Base-by-base conservation (phyloP, 2,113 vertebrate species). In the Poecile atricapillus region DNA sequence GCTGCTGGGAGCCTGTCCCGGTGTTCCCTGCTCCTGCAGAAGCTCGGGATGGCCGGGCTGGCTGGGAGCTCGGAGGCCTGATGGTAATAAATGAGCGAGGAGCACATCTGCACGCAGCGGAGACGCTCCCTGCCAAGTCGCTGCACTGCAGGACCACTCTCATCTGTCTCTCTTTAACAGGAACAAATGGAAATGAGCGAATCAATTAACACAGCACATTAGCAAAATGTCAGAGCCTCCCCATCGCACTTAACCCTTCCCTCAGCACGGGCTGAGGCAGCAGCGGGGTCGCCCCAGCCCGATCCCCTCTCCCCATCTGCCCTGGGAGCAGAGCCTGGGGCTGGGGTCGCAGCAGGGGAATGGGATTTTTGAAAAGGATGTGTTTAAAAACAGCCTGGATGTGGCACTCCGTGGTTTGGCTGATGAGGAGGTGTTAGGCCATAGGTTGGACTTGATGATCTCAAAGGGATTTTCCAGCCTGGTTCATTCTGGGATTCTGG, bases 151-250 rank as follows among this genome's bases (percentile, higher is more conserved):
- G 98, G 98, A 98, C 98, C 98, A 98, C 98, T 98, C 98, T 98
- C 97, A 98, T 98, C 98, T 98, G 98, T 98, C 98, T 98, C 98
- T 98, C 98, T 98, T 98, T 99, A 98, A 97, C 98, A 98, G 97
- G 98, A 98, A 98, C 98, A 99, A 99, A 99, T 99, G 98, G 98
- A 98, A 98, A 98, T 98, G 98, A 99, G 98, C 92, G 98, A 99
- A 99, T 99, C 98, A 99, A 99, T 99, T 99, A 99, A 98, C 97
- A 98, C 98, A 98, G 98, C 97, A 98, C 97, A 97, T 98, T 99
- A 99, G 98, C 98, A 98, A 98, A 98, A 97, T 97, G 98, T 98
- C 98, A 99, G 98, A 97, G 97, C 96, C 97, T 98, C 97, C 95
- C 96, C 83, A 85, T 60, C 5, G 76, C 95, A 87, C 93, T 96